Percentiles rank a stretch among this genome's conserved stretches.
phyloP scores from a whole-genome alignment of 1,140 invertebrate species.

The Saccostrea glomerata region DNA sequence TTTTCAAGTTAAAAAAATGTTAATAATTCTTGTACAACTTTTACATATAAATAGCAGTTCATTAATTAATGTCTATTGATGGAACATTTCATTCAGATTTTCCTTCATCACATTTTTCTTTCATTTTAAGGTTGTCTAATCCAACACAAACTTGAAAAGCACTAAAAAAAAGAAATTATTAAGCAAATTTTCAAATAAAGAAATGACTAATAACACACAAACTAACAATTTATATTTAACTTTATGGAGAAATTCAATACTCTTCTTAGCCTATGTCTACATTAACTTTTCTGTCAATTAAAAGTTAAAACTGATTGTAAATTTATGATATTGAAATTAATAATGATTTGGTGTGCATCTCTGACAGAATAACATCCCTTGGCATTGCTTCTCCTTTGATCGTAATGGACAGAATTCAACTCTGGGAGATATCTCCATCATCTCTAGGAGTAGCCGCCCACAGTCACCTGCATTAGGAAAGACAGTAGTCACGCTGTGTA shows the following conservation, averaged over 20 bases:
- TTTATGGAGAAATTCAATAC: too few species aligned
- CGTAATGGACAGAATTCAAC: constrained; percentile 27
- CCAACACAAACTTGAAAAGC: background rate
- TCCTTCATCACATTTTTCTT: background rate
- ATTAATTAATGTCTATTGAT: background rate
- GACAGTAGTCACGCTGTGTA: constrained; percentile 55
- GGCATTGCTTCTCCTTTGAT: constrained; percentile 69
- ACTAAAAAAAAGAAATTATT: background rate
- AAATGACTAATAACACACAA: constrained; percentile 5
- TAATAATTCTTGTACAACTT: background rate
- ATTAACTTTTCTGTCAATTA: background rate
- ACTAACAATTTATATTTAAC: constrained; percentile 1
- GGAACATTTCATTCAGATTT: background rate
- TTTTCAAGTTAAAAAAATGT: background rate
- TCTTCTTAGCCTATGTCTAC: too few species aligned
- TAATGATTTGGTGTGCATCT: background rate
- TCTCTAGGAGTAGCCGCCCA: constrained; percentile 60
- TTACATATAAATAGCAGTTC: background rate
- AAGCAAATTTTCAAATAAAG: background rate
- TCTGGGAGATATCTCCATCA: constrained; percentile 59
- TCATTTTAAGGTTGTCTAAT: background rate
- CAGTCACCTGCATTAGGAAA: constrained; percentile 58
- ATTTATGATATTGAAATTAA: background rate
- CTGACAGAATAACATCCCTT: constrained; percentile 60
- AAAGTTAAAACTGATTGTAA: background rate